Evolutionary conservation across 2,113 vertebrate genomes (phyloP).

Genomic region (Anhinga anhinga): DNA sequence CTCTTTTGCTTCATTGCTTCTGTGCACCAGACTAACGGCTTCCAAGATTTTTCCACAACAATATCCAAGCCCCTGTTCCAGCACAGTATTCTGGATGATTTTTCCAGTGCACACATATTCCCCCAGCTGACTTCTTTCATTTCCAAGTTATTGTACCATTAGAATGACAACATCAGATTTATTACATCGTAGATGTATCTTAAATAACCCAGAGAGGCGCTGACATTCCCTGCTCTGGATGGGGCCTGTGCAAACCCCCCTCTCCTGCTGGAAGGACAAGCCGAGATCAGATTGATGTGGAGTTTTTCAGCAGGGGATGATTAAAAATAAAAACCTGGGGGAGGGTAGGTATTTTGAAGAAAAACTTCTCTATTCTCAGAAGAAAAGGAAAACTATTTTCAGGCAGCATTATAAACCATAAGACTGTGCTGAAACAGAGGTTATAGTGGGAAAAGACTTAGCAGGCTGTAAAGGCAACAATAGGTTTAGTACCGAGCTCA

Average conservation of each 20-base stretch:
- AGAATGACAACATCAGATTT: constrained; percentile 40
- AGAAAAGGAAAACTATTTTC: neutral
- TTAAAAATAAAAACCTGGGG: constrained; percentile 9
- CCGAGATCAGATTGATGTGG: constrained; percentile 2
- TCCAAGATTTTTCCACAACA: constrained; percentile 42
- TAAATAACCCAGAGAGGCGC: constrained; percentile 46
- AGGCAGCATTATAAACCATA: neutral
- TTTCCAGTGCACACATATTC: constrained; percentile 34
- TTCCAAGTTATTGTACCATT: constrained; percentile 47
- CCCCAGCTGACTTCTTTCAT: constrained; percentile 39
- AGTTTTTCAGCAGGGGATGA: constrained; percentile 43
- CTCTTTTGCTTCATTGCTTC: neutral
- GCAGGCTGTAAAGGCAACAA: neutral
- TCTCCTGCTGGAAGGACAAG: constrained; percentile 55
- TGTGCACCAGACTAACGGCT: neutral
- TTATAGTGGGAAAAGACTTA: neutral
- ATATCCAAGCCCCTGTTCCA: neutral
- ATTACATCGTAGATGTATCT: neutral
- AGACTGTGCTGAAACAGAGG: neutral
- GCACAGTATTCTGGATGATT: neutral
- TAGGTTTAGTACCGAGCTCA: neutral
- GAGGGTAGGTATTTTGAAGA: constrained; percentile 10
- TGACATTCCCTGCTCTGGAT: constrained; percentile 47
- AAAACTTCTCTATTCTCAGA: constrained; percentile 4
- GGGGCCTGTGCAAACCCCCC: constrained; percentile 15